Conservation (phyloP, 2,888 invertebrate species). For the Trimorus sp. region DNA sequence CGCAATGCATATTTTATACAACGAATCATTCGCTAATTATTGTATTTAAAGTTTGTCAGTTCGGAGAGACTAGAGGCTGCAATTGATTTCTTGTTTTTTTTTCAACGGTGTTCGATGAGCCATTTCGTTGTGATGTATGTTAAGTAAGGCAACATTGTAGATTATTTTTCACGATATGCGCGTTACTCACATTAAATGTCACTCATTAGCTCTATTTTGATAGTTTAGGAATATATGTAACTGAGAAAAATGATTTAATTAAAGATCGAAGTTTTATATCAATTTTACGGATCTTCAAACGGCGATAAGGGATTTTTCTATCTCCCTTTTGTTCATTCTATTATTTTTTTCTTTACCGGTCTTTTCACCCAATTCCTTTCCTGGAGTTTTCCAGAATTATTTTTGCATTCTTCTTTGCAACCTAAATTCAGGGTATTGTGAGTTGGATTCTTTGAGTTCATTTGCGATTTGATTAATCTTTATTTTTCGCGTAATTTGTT, state of each 20-base stretch:
- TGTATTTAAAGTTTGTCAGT: slow-evolving; percentile 71
- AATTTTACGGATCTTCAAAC: slow-evolving; percentile 24
- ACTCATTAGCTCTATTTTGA: slow-evolving; percentile 44
- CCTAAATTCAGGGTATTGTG: too few relatives aligned
- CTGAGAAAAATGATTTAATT: slow-evolving; percentile 42
- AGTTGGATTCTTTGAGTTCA: too few relatives aligned
- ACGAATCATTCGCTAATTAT: slow-evolving; percentile 79
- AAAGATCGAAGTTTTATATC: slow-evolving; percentile 48
- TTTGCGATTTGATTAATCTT: too few relatives aligned
- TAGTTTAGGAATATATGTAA: slow-evolving; percentile 52
- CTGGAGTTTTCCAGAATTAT: too few relatives aligned
- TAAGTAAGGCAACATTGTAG: slow-evolving; percentile 42
- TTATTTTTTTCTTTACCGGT: background rate
- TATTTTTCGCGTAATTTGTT: too few relatives aligned
- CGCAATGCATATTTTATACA: slow-evolving; percentile 80
- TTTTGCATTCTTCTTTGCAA: too few relatives aligned
- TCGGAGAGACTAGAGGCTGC: slow-evolving; percentile 34
- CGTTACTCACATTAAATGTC: slow-evolving; percentile 43
- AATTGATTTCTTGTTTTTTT: slow-evolving; percentile 21
- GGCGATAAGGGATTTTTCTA: background rate
- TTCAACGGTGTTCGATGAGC: slow-evolving; percentile 48
- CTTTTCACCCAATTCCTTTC: too few relatives aligned
- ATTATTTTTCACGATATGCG: slow-evolving; percentile 51
- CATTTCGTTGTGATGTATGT: slow-evolving; percentile 51
- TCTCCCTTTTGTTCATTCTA: background rate